phyloP scores from a whole-genome alignment of 2,888 invertebrate genomes.

The Deilephila porcellus region DNA sequence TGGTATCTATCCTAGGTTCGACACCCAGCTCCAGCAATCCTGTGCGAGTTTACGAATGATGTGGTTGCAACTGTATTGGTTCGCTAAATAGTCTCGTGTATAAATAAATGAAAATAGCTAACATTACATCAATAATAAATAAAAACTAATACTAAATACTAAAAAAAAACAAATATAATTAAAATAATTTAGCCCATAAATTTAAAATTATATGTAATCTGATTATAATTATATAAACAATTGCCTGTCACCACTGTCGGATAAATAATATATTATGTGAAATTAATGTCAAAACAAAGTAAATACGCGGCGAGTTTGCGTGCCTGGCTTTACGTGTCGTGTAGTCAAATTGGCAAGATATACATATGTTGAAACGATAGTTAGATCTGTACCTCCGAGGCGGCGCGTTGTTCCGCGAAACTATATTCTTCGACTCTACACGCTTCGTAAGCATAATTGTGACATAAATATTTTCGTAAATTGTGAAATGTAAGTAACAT shows the following conservation, averaged over 20 bases:
- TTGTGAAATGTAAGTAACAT: constrained; percentile 17
- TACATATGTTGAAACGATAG: neutral
- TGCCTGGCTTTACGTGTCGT: neutral
- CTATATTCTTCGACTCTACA: neutral
- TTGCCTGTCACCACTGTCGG: neutral
- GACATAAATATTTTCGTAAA: constrained; percentile 14
- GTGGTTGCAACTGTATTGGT: too few relatives aligned
- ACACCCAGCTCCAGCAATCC: too few relatives aligned
- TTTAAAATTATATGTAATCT: too few relatives aligned
- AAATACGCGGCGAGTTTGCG: neutral
- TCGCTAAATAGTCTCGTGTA: too few relatives aligned
- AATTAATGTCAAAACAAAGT: neutral
- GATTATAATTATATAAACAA: too few relatives aligned
- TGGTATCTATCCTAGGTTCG: too few relatives aligned
- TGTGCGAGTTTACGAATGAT: too few relatives aligned
- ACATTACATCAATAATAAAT: too few relatives aligned
- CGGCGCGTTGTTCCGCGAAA: constrained; percentile 1
- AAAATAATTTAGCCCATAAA: neutral
- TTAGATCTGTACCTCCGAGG: constrained; percentile 1
- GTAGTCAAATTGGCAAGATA: neutral
- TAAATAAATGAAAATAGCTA: too few relatives aligned
- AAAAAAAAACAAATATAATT: neutral
- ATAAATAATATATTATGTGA: neutral
- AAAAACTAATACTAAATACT: neutral
- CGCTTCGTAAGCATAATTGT: constrained; percentile 4